phyloP scores from a whole-genome alignment of 2,888 invertebrate species.

The Stomorhina lunata region DNA sequence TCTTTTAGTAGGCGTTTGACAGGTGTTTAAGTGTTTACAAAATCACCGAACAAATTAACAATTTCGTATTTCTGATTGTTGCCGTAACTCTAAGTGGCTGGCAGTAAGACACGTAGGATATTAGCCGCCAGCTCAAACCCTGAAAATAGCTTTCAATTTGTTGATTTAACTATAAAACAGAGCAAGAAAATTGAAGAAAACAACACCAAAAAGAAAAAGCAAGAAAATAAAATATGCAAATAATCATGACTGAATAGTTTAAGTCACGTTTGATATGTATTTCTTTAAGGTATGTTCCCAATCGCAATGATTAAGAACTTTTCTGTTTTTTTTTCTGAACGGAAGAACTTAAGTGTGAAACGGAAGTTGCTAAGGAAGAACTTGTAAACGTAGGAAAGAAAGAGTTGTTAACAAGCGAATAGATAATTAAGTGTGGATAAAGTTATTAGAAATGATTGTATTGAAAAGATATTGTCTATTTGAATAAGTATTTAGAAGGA shows the following conservation, averaged over 20 bases:
- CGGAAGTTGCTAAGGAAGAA: slow-evolving; percentile 41
- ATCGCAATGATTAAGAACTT: slow-evolving; percentile 37
- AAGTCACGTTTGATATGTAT: slow-evolving; percentile 8
- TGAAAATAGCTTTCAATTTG: not conserved
- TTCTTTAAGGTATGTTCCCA: not conserved
- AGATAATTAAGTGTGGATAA: slow-evolving; percentile 5
- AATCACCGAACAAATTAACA: slow-evolving; percentile 24
- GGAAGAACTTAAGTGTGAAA: slow-evolving; percentile 38
- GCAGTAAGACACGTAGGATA: not conserved
- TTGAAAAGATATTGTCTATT: not conserved
- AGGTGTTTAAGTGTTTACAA: slow-evolving; percentile 35
- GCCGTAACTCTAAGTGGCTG: not conserved
- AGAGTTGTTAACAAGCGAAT: slow-evolving; percentile 7
- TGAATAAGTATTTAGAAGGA: not conserved
- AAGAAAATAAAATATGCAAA: slow-evolving; percentile 40
- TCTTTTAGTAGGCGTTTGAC: slow-evolving; percentile 36
- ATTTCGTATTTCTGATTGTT: slow-evolving; percentile 6
- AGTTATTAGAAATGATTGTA: not conserved
- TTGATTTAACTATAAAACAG: not conserved
- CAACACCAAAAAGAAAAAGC: not conserved
- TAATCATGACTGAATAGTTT: slow-evolving; percentile 29
- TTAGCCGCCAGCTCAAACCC: not conserved
- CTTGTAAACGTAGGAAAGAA: slow-evolving; percentile 1
- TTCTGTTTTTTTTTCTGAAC: not conserved
- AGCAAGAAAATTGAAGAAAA: not conserved